Conservation (phyloP, 2,888 invertebrate species). For the Drosophila prostipennis region DNA sequence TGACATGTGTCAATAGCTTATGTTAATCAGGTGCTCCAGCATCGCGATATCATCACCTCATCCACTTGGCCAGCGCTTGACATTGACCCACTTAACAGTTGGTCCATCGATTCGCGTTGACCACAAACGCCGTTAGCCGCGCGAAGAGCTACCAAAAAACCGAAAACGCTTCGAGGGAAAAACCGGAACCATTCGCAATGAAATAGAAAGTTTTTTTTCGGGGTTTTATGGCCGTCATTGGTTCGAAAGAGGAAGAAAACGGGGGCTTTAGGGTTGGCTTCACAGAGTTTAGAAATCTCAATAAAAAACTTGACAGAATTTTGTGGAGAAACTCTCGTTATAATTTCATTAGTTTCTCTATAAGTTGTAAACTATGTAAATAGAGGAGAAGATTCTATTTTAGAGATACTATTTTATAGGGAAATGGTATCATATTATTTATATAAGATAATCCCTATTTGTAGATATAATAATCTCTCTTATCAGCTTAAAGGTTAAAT, state of each 20-base stretch:
- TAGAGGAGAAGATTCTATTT: background rate
- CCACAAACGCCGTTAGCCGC: conserved; percentile 39
- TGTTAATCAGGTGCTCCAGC: conserved; percentile 55
- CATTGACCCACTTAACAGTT: conserved; percentile 77
- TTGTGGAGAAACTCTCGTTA: background rate
- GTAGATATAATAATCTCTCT: background rate
- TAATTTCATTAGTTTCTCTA: background rate
- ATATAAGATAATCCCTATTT: background rate
- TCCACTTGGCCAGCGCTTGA: conserved; percentile 56
- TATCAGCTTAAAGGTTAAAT: background rate
- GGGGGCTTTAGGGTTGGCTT: conserved; percentile 4
- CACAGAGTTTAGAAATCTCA: conserved; percentile 17
- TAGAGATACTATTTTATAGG: too few relatives aligned
- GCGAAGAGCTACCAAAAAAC: conserved; percentile 36
- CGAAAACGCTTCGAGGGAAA: conserved; percentile 41
- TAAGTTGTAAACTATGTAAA: background rate
- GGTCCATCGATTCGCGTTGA: conserved; percentile 62
- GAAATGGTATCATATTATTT: too few relatives aligned
- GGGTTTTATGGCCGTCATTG: conserved; percentile 7
- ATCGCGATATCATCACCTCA: conserved; percentile 32
- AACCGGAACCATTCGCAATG: conserved; percentile 67
- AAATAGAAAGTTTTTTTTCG: conserved; percentile 71
- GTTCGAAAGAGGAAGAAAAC: conserved; percentile 10
- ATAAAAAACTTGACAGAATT: conserved; percentile 14
- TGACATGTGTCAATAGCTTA: conserved; percentile 51